phyloP scores from a whole-genome alignment of 2,888 invertebrate species.

The Dione vanillae region DNA sequence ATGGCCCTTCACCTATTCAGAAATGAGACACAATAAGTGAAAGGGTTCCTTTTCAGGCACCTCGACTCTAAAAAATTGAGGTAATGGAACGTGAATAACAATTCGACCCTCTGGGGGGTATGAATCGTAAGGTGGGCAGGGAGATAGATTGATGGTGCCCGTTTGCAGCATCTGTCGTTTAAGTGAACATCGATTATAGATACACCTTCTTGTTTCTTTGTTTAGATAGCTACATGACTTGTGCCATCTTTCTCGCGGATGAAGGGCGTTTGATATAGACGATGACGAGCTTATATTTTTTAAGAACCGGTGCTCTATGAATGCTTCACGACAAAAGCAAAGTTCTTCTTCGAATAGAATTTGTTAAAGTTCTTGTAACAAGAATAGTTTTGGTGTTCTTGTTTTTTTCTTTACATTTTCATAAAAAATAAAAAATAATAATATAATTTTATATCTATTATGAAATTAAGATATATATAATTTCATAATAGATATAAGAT shows the following conservation, averaged over 20 bases:
- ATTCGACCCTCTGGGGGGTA: slow-evolving; percentile 64
- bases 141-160: slow-evolving; percentile 80
- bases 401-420: not conserved
- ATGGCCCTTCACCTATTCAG: slow-evolving; percentile 71
- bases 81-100: slow-evolving; percentile 84
- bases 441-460: no score
- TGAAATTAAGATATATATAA: no score
- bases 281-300: slow-evolving; percentile 73
- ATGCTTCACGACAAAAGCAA: slow-evolving; percentile 56
- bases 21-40: slow-evolving; percentile 78
- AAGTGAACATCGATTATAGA: slow-evolving; percentile 82
- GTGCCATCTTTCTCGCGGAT: slow-evolving; percentile 44
- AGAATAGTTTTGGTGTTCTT: slow-evolving; percentile 54
- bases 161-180: slow-evolving; percentile 83
- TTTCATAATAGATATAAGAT: no score
- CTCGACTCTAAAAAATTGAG: slow-evolving; percentile 81
- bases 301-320: slow-evolving; percentile 51
- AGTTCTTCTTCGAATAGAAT: no score
- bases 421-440: no score
- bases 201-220: slow-evolving; percentile 79
- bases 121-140: slow-evolving; percentile 52
- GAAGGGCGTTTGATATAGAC: slow-evolving; percentile 73
- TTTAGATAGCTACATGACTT: slow-evolving; percentile 74
- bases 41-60: slow-evolving; percentile 80
- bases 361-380: slow-evolving; percentile 59